phyloP scores from a whole-genome alignment of 2,113 vertebrate genomes.

The Typhlomys cinereus region DNA sequence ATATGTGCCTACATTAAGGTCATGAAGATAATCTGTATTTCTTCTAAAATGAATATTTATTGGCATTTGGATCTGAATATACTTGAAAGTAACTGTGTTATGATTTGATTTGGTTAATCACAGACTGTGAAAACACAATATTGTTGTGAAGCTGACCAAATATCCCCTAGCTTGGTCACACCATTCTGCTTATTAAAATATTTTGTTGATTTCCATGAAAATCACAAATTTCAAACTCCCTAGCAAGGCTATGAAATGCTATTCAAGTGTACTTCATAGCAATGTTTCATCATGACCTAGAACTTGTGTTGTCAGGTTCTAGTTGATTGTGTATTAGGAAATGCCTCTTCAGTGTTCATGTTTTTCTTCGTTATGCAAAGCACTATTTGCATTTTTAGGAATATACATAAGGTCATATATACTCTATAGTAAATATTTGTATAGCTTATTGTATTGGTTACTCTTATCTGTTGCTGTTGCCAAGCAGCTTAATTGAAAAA shows the following conservation, averaged over 20 bases:
- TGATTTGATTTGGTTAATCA: neutral
- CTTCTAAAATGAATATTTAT: slow-evolving; percentile 12
- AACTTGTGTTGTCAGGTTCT: neutral
- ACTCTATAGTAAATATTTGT: neutral
- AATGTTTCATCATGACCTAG: neutral
- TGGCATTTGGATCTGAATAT: neutral
- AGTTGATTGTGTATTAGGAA: neutral
- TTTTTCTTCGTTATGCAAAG: neutral
- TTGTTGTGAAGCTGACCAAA: neutral
- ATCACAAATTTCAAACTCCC: neutral
- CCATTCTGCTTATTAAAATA: slow-evolving; percentile 1
- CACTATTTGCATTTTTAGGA: neutral
- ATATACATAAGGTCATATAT: too few relatives aligned
- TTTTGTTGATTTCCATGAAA: neutral
- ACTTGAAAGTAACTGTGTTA: neutral
- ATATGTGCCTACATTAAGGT: slow-evolving; percentile 2
- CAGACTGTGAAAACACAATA: neutral
- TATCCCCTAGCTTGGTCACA: neutral
- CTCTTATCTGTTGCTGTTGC: too few relatives aligned
- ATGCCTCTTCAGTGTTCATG: neutral
- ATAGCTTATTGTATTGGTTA: too few relatives aligned
- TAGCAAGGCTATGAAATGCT: neutral
- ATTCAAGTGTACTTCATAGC: neutral
- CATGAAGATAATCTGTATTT: neutral
- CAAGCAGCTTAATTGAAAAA: too few relatives aligned